phyloP scores from a whole-genome alignment of 2,888 invertebrate genomes.

The Lasioglossum oenotherae region DNA sequence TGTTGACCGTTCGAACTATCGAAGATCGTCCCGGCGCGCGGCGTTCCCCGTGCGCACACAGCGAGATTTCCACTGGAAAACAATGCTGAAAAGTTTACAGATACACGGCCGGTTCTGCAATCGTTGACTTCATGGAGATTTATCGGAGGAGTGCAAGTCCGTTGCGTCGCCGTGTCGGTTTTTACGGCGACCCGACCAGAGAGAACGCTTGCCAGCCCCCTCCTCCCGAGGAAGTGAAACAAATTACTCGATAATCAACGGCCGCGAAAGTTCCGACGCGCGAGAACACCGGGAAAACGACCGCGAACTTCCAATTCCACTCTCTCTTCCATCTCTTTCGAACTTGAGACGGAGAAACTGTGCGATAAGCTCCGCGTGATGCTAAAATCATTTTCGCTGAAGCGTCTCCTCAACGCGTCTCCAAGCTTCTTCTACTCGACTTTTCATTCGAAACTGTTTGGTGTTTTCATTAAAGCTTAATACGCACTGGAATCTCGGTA shows the following conservation, averaged over 20 bases:
- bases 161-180: background rate
- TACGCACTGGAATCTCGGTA: too few species aligned
- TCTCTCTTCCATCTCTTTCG: background rate
- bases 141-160: constrained; percentile 35
- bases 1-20: constrained; percentile 4
- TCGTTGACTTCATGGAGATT: constrained; percentile 45
- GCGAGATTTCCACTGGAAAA: constrained; percentile 16
- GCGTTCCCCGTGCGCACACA: background rate
- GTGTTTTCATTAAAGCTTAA: too few species aligned
- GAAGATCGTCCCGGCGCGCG: background rate
- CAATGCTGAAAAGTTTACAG: constrained; percentile 17
- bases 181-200: constrained; percentile 20
- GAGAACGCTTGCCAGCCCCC: constrained; percentile 1
- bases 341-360: constrained; percentile 1
- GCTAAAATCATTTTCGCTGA: background rate
- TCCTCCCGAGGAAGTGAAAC: constrained; percentile 39
- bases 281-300: background rate
- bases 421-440: background rate
- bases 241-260: constrained; percentile 53
- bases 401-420: background rate
- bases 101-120: constrained; percentile 29
- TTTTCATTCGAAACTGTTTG: too few species aligned
- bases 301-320: constrained; percentile 1
- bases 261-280: background rate
- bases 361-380: background rate